phyloP scores from a whole-genome alignment of 1,140 invertebrate species.

The Orius insidiosus region DNA sequence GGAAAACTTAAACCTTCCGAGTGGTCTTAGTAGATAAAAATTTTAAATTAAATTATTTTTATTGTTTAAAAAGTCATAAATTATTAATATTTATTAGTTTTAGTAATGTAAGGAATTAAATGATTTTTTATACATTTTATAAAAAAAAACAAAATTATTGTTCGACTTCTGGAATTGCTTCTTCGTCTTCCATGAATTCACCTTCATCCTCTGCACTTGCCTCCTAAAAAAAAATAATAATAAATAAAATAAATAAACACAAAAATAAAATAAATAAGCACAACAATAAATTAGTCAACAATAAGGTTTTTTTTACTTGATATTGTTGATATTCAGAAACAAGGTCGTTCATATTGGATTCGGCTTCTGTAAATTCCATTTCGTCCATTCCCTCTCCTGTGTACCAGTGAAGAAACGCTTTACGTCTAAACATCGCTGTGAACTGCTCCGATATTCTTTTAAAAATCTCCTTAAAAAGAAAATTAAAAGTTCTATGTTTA shows the following conservation, averaged over 20 bases:
- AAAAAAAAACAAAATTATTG: too few species aligned
- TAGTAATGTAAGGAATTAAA: too few species aligned
- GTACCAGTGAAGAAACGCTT: constrained; percentile 82
- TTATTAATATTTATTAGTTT: too few species aligned
- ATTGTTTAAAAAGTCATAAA: too few species aligned
- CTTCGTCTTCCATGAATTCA: constrained; percentile 23
- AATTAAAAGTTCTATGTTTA: neutral
- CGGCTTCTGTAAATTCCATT: constrained; percentile 58
- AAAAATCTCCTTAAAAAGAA: constrained; percentile 42
- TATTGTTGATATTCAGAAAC: constrained; percentile 72
- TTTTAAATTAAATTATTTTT: too few species aligned
- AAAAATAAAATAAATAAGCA: too few species aligned
- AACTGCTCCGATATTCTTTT: constrained; percentile 75
- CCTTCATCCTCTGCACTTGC: constrained; percentile 23
- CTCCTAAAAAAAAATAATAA: constrained; percentile 16
- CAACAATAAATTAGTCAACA: neutral
- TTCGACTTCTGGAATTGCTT: constrained; percentile 11
- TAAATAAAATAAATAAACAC: neutral
- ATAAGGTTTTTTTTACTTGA: constrained; percentile 25
- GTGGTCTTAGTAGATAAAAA: too few species aligned
- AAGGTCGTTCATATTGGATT: constrained; percentile 63
- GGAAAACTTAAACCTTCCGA: too few species aligned
- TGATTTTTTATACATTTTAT: too few species aligned
- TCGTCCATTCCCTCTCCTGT: constrained; percentile 47
- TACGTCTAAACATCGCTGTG: constrained; percentile 79